phyloP scores from a whole-genome alignment of 2,797 vertebrate species.

The Margarornis squamiger region DNA sequence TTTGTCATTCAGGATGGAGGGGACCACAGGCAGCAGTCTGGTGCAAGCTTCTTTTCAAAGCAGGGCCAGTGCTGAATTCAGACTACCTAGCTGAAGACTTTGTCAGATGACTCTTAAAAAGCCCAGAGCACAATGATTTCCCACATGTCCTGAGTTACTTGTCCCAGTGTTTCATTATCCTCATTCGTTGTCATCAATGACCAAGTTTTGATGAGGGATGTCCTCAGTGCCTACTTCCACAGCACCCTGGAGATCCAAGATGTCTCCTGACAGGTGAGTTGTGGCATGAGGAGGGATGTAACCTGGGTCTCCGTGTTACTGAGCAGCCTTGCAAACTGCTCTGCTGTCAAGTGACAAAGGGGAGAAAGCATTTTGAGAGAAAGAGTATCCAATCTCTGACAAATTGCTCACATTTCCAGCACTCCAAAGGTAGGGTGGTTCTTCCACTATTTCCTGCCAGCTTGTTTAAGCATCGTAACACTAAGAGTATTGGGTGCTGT shows the following conservation, averaged over 20 bases:
- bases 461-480: background rate
- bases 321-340: background rate
- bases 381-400: background rate
- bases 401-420: background rate
- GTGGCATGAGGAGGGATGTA: background rate
- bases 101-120: background rate
- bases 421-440: background rate
- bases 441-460: background rate
- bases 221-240: background rate
- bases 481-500: background rate
- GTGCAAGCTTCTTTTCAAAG: background rate
- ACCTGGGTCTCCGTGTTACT: background rate
- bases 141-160: fast-evolving
- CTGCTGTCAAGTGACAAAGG: background rate
- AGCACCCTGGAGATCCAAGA: fast-evolving
- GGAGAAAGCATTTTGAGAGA: background rate
- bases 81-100: background rate
- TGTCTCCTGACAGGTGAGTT: background rate
- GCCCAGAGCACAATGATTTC: background rate
- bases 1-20: background rate
- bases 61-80: background rate
- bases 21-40: background rate
- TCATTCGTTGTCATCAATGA: fast-evolving
- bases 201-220: background rate
- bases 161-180: background rate